Percentiles rank a stretch among this genome's conserved stretches.
phyloP scores from a whole-genome alignment of 2,888 invertebrate species.

The Eremobia ochroleuca region DNA sequence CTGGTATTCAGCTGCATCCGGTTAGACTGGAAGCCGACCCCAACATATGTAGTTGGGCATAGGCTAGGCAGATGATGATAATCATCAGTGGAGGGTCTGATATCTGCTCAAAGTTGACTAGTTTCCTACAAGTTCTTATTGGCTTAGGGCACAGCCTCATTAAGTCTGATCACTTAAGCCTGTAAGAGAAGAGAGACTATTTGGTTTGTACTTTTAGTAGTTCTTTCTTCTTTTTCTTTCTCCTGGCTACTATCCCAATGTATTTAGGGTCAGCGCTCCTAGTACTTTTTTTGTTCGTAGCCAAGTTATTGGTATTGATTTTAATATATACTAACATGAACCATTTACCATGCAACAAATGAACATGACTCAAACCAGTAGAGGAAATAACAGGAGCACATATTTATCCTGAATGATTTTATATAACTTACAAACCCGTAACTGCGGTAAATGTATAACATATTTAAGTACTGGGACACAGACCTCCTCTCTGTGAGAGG shows the following conservation, averaged over 20 bases:
- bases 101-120: background rate
- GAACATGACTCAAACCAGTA: background rate
- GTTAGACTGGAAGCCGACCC: no score
- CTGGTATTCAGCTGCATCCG: no score
- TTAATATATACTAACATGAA: no score
- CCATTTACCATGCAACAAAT: background rate
- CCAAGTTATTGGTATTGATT: no score
- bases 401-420: constrained; percentile 11
- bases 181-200: background rate
- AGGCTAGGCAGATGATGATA: no score
- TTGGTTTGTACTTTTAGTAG: background rate
- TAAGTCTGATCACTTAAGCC: background rate
- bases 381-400: background rate
- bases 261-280: background rate
- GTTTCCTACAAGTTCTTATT: background rate
- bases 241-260: no score
- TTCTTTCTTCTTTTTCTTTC: background rate
- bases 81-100: background rate
- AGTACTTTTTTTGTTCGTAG: background rate
- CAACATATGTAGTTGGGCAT: no score
- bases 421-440: background rate
- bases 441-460: background rate
- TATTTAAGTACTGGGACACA: background rate
- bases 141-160: background rate
- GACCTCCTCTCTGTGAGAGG: background rate